Percentiles rank a stretch among this genome's conserved stretches.
Evolutionary conservation across 2,888 invertebrate species (phyloP).

Genomic region (Ennomos erosarius): DNA sequence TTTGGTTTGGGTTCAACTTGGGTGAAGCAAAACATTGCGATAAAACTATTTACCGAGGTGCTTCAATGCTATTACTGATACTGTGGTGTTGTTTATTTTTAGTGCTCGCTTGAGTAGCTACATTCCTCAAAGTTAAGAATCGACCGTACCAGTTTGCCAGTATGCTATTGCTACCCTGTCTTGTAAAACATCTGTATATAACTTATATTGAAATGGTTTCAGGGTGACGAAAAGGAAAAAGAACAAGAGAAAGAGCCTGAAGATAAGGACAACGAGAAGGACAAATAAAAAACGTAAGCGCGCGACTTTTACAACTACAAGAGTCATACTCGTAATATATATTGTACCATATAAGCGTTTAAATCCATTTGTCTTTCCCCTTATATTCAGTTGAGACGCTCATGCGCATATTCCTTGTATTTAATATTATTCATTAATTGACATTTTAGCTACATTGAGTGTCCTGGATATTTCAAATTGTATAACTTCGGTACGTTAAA

Average conservation of each 20-base stretch:
- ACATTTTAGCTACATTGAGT: constrained; percentile 35
- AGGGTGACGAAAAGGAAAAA: constrained; percentile 92
- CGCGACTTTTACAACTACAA: constrained; percentile 45
- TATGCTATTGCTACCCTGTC: no score
- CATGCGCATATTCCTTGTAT: constrained; percentile 52
- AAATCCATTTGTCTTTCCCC: constrained; percentile 84
- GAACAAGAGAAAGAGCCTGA: constrained; percentile 87
- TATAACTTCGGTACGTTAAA: background rate
- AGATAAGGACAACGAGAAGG: constrained; percentile 79
- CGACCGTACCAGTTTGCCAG: no score
- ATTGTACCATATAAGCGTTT: constrained; percentile 76
- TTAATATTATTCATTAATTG: constrained; percentile 45
- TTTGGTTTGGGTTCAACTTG: no score
- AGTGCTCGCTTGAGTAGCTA: no score
- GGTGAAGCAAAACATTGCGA: no score
- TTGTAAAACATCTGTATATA: no score
- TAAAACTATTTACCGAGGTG: no score
- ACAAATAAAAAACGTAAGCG: constrained; percentile 55
- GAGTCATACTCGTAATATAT: constrained; percentile 71
- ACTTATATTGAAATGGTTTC: constrained; percentile 50
- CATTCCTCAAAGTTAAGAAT: no score
- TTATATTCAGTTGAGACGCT: constrained; percentile 64
- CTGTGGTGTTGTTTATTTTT: no score
- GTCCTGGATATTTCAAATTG: constrained; percentile 38
- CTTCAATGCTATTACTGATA: no score